Conservation (phyloP, 2,113 vertebrate species). For the Anguilla rostrata region DNA sequence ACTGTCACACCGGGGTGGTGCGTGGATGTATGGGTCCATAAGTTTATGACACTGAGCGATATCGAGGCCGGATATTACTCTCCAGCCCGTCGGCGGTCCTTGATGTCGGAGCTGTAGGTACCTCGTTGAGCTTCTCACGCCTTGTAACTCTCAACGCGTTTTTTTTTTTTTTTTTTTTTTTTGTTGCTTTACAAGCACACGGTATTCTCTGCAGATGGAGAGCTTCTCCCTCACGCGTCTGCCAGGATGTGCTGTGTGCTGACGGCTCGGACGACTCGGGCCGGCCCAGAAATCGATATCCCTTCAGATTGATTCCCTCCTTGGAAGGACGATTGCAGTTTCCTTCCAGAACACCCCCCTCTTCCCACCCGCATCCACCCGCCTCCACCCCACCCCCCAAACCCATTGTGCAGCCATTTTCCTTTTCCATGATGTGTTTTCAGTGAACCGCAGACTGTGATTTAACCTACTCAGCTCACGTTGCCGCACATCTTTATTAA, state of each 20-base stretch:
- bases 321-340: neutral
- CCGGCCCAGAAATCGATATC: neutral
- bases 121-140: neutral
- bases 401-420: neutral
- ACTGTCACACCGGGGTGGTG: neutral
- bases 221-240: neutral
- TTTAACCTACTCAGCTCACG: neutral
- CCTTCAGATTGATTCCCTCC: constrained; percentile 2
- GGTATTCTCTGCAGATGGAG: neutral
- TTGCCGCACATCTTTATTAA: neutral
- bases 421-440: neutral
- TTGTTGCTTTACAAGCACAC: neutral
- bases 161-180: neutral
- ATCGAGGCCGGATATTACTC: neutral
- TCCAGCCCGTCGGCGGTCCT: neutral
- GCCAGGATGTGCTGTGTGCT: neutral
- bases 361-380: too few species aligned
- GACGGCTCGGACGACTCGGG: neutral
- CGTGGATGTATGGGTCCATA: neutral
- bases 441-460: neutral
- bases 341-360: neutral
- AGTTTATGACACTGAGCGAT: neutral
- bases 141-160: neutral
- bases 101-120: neutral
- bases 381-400: too few species aligned